phyloP scores from a whole-genome alignment of 2,113 vertebrate species.

The Heterocephalus glaber region DNA sequence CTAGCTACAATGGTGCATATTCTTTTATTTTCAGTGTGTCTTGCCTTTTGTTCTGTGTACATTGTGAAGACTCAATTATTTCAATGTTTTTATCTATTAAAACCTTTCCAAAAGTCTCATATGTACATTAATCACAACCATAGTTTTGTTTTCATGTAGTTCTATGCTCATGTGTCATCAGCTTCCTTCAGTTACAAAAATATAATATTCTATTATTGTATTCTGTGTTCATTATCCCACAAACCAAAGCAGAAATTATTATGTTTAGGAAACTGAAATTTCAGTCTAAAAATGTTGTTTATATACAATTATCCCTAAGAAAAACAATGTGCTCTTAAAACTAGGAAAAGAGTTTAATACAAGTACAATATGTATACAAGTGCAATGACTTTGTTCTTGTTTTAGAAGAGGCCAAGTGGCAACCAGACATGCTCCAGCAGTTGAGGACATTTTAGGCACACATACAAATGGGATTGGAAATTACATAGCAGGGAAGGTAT shows the following conservation, averaged over 20 bases:
- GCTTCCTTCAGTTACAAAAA: neutral
- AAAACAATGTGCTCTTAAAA: neutral
- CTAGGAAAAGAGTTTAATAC: neutral
- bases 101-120: neutral
- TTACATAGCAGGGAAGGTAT: neutral
- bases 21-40: neutral
- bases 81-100: neutral
- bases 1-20: neutral
- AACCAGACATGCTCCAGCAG: neutral
- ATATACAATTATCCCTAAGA: neutral
- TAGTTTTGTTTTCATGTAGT: neutral
- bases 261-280: neutral
- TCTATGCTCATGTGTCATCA: neutral
- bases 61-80: neutral
- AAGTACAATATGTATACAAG: neutral
- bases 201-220: neutral
- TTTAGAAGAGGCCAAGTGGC: neutral
- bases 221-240: neutral
- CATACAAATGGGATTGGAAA: neutral
- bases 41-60: neutral
- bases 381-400: neutral
- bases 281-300: neutral
- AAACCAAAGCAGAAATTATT: constrained; percentile 15
- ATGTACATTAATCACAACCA: neutral
- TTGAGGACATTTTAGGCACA: neutral